Conservation (phyloP, 2,888 invertebrate species). For the Campoplex nolae region DNA sequence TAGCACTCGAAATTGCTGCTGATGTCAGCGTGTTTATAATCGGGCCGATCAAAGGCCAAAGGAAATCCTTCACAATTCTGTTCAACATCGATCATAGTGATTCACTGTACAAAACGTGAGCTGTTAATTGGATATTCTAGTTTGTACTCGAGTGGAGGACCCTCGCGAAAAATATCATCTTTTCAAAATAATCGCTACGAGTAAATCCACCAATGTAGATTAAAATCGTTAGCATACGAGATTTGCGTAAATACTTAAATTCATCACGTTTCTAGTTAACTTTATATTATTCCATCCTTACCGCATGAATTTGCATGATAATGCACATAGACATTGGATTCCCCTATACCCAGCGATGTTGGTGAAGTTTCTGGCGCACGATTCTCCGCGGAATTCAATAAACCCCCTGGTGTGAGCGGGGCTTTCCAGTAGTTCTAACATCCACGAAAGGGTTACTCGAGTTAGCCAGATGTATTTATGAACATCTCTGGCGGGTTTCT, state of each 20-base stretch:
- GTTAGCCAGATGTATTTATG: slow-evolving; percentile 66
- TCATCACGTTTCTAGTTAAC: slow-evolving; percentile 42
- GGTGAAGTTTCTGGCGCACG: slow-evolving; percentile 23
- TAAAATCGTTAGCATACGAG: slow-evolving; percentile 30
- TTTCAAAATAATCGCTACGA: not conserved
- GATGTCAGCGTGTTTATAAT: slow-evolving; percentile 53
- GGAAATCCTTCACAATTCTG: slow-evolving; percentile 15
- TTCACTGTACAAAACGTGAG: not conserved
- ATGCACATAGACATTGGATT: slow-evolving; percentile 36
- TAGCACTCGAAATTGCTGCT: slow-evolving; percentile 62
- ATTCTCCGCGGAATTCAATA: slow-evolving; percentile 59
- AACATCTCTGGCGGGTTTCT: slow-evolving; percentile 52
- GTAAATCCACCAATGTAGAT: not conserved
- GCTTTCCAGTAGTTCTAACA: slow-evolving; percentile 37
- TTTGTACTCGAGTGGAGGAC: not conserved
- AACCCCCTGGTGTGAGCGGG: slow-evolving; percentile 40
- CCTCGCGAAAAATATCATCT: not conserved
- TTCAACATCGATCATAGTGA: not conserved
- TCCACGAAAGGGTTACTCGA: slow-evolving; percentile 58
- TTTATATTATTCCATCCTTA: slow-evolving; percentile 52
- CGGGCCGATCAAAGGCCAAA: slow-evolving; percentile 42
- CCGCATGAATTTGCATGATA: slow-evolving; percentile 49
- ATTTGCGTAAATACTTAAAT: slow-evolving; percentile 31
- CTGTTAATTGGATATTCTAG: not conserved
- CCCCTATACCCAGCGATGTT: slow-evolving; percentile 4